A percentile compares a stretch with the other conserved stretches of the same genome.
These are phyloP conservation scores for Calyptommatus sinebrachiatus DNA, from an alignment of 2,113 vertebrate species.

Conservation along the genomic window DNA sequence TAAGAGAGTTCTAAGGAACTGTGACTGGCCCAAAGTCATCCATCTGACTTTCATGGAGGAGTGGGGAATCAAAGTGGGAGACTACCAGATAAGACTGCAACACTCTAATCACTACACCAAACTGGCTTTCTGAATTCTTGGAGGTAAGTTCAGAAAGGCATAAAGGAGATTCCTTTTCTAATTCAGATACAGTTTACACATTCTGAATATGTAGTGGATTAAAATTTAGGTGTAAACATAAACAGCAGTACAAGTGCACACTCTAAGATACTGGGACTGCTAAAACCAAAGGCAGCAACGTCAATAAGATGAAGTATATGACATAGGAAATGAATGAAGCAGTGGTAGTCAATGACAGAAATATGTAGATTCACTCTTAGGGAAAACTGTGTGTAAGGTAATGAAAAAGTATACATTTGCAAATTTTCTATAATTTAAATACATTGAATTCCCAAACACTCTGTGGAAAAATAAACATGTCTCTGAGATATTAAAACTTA, in stretches of 20 bases:
- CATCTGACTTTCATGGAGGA: no score
- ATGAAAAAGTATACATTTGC: not conserved
- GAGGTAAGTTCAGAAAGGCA: no score
- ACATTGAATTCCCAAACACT: not conserved
- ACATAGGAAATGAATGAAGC: rapidly evolving
- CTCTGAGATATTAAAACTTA: not conserved
- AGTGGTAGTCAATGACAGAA: not conserved
- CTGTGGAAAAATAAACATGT: not conserved
- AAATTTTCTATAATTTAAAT: not conserved
- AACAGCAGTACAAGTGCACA: not conserved
- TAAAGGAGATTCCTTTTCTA: no score
- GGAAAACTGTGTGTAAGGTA: not conserved
- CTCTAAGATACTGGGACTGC: not conserved
- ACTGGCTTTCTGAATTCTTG: no score
- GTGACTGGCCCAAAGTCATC: no score
- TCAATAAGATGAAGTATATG: not conserved
- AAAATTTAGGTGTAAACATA: not conserved
- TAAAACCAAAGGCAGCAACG: not conserved
- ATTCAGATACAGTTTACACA: no score
- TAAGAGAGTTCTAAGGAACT: no score
- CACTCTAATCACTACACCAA: no score
- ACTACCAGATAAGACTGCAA: no score
- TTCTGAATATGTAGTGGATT: no score
- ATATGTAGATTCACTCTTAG: not conserved
- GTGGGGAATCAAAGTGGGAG: no score